Evolutionary conservation across 2,888 invertebrate species (phyloP).

Genomic region (Polymixis lichenea): DNA sequence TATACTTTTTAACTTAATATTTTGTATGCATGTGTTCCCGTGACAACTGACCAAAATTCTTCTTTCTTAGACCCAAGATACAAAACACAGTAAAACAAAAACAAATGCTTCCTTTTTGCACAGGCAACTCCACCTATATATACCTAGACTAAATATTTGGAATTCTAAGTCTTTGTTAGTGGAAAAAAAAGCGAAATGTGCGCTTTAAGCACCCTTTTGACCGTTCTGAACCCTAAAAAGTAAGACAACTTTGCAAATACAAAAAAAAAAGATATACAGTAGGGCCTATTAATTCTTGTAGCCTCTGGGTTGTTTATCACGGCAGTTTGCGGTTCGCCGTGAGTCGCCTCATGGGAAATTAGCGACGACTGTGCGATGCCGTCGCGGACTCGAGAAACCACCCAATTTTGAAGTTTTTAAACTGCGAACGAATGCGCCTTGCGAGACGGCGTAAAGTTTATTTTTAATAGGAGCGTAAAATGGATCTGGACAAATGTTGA

Average conservation of each 20-base stretch:
- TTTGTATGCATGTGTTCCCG: too few relatives aligned
- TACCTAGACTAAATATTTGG: not conserved
- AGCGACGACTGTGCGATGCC: slow-evolving; percentile 71
- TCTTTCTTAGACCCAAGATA: not conserved
- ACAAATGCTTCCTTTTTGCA: not conserved
- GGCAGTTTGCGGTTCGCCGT: slow-evolving; percentile 75
- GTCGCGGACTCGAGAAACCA: slow-evolving; percentile 72
- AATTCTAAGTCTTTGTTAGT: too few relatives aligned
- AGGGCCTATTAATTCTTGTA: slow-evolving; percentile 67
- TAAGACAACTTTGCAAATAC: slow-evolving; percentile 36
- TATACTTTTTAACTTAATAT: too few relatives aligned
- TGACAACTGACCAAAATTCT: too few relatives aligned
- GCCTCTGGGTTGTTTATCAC: slow-evolving; percentile 75
- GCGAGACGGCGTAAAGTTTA: slow-evolving; percentile 69
- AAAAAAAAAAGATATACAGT: slow-evolving; percentile 54
- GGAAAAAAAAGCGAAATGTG: not conserved
- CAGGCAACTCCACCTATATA: too few relatives aligned
- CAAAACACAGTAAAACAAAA: not conserved
- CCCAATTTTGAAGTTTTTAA: slow-evolving; percentile 82
- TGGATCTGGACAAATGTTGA: slow-evolving; percentile 10
- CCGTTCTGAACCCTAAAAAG: slow-evolving; percentile 23
- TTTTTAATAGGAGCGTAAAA: slow-evolving; percentile 73
- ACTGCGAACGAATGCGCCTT: slow-evolving; percentile 67
- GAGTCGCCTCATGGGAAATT: slow-evolving; percentile 81
- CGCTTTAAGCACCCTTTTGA: not conserved